Base-by-base conservation (phyloP, 2,113 vertebrate genomes). In the Rynchops niger region DNA sequence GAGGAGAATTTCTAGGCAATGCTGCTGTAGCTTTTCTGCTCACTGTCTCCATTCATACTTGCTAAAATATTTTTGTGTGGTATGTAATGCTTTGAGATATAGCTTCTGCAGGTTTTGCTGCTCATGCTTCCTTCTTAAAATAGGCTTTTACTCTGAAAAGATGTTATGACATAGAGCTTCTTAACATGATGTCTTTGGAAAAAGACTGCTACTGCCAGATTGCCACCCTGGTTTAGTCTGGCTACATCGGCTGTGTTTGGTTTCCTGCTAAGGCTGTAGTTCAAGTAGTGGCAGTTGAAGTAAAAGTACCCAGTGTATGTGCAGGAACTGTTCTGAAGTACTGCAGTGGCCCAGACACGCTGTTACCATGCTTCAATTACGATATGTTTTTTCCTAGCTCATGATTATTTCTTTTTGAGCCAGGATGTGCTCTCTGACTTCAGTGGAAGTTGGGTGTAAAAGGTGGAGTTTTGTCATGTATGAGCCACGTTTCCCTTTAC, bases 91-190 rank as follows among this genome's bases (percentile, higher is more conserved):
- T 73, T 69, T 7, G 71, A 91, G 74, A 19, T n/a, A 38, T 87
- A 91, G 74, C 71, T 80, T 50, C 84, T 90, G 50, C 71, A 88
- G 91, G 55, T 93, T 95, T 94, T 86, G 78, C 66, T 73, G 56
- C 59, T 90, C 34, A 3, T 50, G 76, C 61, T 82, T 84, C 77
- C 66, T 74, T 47, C 82, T 91, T 85, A 42, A 86, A 88, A 84
- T 12, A 70, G 77, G 34, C 69, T 96, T 87, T 84, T 2, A 3
- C 58, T 79, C 55, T 77, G 55, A 73, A 82, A 88, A 80, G 90
- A 42, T 34, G 23, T 50, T 76, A 42, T 16, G 40, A 22, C 12
- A 22, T 10, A 80, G n/a, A 82, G 32, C 62, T 70, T 40, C 45
- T 70, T 78, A 71, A n/a, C 9, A 1, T 15, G 32, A 34, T 91